Conservation (phyloP, 1,140 invertebrate species). For the Planococcus citri region DNA sequence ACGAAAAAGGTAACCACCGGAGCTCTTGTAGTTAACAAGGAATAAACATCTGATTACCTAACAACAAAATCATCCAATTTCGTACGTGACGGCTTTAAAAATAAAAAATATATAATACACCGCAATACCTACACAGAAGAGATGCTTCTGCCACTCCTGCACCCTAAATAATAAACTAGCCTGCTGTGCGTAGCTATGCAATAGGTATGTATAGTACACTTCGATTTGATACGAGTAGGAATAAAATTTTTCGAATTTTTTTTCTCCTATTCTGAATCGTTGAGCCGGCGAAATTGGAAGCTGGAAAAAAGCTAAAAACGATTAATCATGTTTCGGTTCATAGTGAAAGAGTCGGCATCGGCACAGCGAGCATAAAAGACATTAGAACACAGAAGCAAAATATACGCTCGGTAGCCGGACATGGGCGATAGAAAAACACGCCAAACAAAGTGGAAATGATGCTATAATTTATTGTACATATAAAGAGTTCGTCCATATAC, state of each 20-base stretch:
- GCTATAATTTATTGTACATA: background rate
- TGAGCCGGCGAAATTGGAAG: background rate
- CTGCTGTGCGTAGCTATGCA: background rate
- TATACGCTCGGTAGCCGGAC: background rate
- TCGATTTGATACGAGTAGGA: too few species aligned
- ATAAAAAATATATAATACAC: background rate
- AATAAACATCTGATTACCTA: background rate
- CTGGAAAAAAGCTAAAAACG: background rate
- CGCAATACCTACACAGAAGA: background rate
- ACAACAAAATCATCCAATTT: conserved; percentile 7
- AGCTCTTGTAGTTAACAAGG: background rate
- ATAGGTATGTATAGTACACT: too few species aligned
- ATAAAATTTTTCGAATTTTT: background rate
- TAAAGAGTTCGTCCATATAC: background rate
- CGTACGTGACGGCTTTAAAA: conserved; percentile 1
- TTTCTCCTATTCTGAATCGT: background rate
- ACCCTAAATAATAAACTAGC: background rate
- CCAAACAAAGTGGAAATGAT: background rate
- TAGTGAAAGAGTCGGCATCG: too few species aligned
- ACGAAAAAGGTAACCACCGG: background rate
- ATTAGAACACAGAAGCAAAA: background rate
- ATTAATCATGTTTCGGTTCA: conserved; percentile 7
- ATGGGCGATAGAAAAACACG: background rate
- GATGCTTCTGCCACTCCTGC: background rate
- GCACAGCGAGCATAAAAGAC: background rate